Percentiles rank a stretch among this genome's conserved stretches.
Conservation (phyloP, 2,113 vertebrate species). For the Ctenodactylus gundi region DNA sequence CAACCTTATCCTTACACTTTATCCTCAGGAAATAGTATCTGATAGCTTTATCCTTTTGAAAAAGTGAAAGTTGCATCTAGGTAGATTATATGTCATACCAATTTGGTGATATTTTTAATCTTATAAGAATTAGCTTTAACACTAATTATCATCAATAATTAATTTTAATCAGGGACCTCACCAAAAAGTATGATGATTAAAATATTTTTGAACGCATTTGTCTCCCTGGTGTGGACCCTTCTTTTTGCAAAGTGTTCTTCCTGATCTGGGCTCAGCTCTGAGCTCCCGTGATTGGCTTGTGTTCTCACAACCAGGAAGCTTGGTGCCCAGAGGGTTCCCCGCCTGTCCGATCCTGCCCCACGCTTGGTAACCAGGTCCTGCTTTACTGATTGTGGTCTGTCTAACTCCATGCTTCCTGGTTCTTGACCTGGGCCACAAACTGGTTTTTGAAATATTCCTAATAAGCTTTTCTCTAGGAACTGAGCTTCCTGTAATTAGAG, state of each 20-base stretch:
- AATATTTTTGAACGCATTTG: not conserved
- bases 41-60: not conserved
- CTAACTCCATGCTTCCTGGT: slow-evolving; percentile 73
- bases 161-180: not conserved
- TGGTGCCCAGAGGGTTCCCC: slow-evolving; percentile 39
- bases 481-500: slow-evolving; percentile 50
- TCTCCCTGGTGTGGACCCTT: not conserved
- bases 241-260: not conserved
- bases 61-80: not conserved
- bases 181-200: not conserved
- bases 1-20: not conserved
- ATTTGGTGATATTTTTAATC: not conserved
- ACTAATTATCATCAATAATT: not conserved
- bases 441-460: slow-evolving; percentile 58
- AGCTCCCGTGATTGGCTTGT: not conserved
- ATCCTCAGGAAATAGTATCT: not conserved
- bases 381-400: slow-evolving; percentile 68
- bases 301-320: slow-evolving; percentile 60
- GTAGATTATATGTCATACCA: not conserved
- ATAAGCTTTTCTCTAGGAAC: slow-evolving; percentile 60
- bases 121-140: not conserved
- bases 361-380: slow-evolving; percentile 61
- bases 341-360: slow-evolving; percentile 76
- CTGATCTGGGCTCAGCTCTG: not conserved
- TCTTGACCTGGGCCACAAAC: slow-evolving; percentile 64